Evolutionary conservation across 2,888 invertebrate species (phyloP).

Genomic region (Polia nebulosa): DNA sequence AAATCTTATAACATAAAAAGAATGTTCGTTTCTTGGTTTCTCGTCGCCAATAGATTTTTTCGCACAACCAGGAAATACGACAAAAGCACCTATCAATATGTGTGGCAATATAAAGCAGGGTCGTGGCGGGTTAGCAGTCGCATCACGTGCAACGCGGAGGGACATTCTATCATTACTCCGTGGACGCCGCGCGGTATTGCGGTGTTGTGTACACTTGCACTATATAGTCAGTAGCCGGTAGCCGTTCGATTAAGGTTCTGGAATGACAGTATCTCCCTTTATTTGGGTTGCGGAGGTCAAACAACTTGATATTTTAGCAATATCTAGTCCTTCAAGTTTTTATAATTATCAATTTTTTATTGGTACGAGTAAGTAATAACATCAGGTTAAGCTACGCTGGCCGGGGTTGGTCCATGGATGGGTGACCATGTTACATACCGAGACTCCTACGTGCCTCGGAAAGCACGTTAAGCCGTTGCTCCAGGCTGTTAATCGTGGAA

Average conservation of each 20-base stretch:
- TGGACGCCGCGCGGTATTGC: conserved; percentile 67
- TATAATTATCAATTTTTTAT: not conserved
- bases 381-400: too few species aligned
- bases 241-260: conserved; percentile 3
- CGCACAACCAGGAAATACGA: not conserved
- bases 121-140: conserved; percentile 49
- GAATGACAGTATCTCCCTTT: conserved; percentile 14
- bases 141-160: conserved; percentile 61
- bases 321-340: not conserved
- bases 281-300: conserved; percentile 17
- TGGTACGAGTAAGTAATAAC: too few species aligned
- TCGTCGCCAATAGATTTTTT: not conserved
- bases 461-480: too few species aligned
- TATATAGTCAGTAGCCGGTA: conserved; percentile 18
- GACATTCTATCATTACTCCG: conserved; percentile 70
- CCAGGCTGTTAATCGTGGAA: too few species aligned
- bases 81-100: conserved; percentile 43
- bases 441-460: too few species aligned
- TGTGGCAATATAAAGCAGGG: conserved; percentile 42
- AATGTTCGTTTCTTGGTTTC: too few species aligned
- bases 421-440: too few species aligned
- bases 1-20: too few species aligned
- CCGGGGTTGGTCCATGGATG: too few species aligned
- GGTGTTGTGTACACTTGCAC: conserved; percentile 36
- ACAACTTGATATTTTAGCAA: not conserved